Conservation (phyloP, 2,113 vertebrate species). For the Sarotherodon lohbergeri region DNA sequence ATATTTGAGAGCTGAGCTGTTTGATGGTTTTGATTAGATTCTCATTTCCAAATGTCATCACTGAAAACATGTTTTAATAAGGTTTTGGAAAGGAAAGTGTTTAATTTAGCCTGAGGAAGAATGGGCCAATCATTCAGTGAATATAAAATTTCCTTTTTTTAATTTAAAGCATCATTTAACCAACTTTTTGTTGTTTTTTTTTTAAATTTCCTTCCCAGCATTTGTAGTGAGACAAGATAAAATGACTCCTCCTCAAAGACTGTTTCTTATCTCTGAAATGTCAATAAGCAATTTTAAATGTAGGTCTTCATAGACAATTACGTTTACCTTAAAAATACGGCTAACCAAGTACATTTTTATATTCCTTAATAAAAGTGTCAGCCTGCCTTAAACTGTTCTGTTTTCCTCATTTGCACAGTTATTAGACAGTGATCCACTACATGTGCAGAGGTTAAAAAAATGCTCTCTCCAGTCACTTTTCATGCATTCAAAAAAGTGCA, state of each 20-base stretch:
- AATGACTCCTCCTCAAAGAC: not conserved
- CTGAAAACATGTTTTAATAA: not conserved
- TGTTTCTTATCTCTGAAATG: not conserved
- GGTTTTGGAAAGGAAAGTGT: not conserved
- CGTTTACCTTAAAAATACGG: not conserved
- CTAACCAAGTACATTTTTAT: not conserved
- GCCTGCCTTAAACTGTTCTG: not conserved
- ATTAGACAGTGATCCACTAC: not conserved
- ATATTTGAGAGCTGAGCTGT: not conserved
- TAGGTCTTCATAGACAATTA: not conserved
- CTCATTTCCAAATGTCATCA: not conserved
- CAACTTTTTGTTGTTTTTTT: not conserved
- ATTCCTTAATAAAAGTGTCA: not conserved
- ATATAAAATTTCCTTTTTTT: not conserved
- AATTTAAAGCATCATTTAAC: not conserved
- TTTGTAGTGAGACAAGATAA: not conserved
- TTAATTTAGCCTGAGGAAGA: not conserved
- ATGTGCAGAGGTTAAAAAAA: not conserved
- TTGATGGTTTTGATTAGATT: conserved; percentile 12
- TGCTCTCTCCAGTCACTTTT: not conserved
- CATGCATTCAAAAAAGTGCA: not conserved
- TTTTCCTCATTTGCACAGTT: not conserved
- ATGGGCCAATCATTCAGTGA: not conserved
- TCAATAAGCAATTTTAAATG: not conserved
- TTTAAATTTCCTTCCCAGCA: not conserved